These are phyloP conservation scores for Acronicta psi DNA, from an alignment of 2,888 invertebrate genomes.

Conservation along the genomic window DNA sequence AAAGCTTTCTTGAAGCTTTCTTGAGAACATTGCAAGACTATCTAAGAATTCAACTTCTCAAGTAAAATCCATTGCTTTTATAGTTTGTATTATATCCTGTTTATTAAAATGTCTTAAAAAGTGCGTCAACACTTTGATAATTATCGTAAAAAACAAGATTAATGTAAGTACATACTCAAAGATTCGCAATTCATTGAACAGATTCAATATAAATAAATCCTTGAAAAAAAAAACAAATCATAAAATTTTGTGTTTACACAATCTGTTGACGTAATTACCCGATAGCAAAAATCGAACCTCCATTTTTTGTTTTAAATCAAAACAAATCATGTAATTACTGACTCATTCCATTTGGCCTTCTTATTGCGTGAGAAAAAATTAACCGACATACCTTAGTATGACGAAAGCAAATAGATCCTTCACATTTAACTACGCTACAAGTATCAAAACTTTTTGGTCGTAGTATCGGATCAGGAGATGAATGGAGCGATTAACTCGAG, in stretches of 20 bases:
- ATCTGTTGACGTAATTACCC: not conserved
- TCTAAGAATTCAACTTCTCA: too few relatives aligned
- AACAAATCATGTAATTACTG: slow-evolving; percentile 17
- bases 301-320: slow-evolving; percentile 22
- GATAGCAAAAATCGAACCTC: not conserved
- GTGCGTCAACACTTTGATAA: too few relatives aligned
- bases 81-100: too few relatives aligned
- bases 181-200: too few relatives aligned
- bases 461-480: slow-evolving; percentile 60
- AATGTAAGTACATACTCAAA: too few relatives aligned
- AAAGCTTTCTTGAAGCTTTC: too few relatives aligned
- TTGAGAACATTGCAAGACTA: too few relatives aligned
- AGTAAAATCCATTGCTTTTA: too few relatives aligned
- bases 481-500: slow-evolving; percentile 74
- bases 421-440: slow-evolving; percentile 27
- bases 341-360: slow-evolving; percentile 25
- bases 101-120: too few relatives aligned
- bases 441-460: slow-evolving; percentile 38
- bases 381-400: slow-evolving; percentile 12
- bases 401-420: slow-evolving; percentile 38
- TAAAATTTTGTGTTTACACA: not conserved
- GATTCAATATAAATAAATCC: not conserved
- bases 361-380: slow-evolving; percentile 19
- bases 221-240: too few relatives aligned
- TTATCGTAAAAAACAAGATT: too few relatives aligned